These are phyloP conservation scores for Apolygus lucorum DNA, from an alignment of 1,140 invertebrate genomes.

Conservation along the genomic window DNA sequence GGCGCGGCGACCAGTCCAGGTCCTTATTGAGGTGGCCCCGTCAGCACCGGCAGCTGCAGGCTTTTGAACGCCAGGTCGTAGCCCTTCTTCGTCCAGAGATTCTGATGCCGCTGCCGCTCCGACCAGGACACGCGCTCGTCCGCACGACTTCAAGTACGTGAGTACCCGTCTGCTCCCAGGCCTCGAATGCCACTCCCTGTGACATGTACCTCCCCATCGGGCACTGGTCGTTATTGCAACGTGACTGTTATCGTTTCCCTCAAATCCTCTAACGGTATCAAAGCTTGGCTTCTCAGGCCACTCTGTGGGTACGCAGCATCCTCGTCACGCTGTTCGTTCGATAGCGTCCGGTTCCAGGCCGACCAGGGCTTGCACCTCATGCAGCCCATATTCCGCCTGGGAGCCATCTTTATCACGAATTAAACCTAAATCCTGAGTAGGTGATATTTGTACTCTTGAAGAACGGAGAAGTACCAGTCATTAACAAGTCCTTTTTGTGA, in stretches of 20 bases:
- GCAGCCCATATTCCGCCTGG: constrained; percentile 23
- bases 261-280: constrained; percentile 62
- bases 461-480: constrained; percentile 26
- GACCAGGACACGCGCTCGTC: constrained; percentile 86
- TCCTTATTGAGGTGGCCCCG: constrained; percentile 90
- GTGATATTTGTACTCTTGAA: constrained; percentile 25
- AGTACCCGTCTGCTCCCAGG: constrained; percentile 84
- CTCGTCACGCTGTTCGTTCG: constrained; percentile 38
- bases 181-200: constrained; percentile 87
- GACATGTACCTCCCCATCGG: constrained; percentile 77
- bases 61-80: constrained; percentile 88
- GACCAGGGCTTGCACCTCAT: constrained; percentile 18
- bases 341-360: constrained; percentile 7
- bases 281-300: constrained; percentile 47
- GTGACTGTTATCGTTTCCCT: constrained; percentile 75
- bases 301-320: constrained; percentile 75
- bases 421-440: constrained; percentile 24
- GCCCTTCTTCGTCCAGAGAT: constrained; percentile 95
- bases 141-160: constrained; percentile 78
- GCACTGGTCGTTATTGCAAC: constrained; percentile 92
- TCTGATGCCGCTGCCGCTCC: constrained; percentile 84
- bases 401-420: constrained; percentile 22
- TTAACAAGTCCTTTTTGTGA: constrained; percentile 10
- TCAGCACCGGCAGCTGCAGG: constrained; percentile 78
- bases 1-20: constrained; percentile 76